These are phyloP conservation scores for Baccha elongata DNA, from an alignment of 2,888 invertebrate species.

Conservation along the genomic window DNA sequence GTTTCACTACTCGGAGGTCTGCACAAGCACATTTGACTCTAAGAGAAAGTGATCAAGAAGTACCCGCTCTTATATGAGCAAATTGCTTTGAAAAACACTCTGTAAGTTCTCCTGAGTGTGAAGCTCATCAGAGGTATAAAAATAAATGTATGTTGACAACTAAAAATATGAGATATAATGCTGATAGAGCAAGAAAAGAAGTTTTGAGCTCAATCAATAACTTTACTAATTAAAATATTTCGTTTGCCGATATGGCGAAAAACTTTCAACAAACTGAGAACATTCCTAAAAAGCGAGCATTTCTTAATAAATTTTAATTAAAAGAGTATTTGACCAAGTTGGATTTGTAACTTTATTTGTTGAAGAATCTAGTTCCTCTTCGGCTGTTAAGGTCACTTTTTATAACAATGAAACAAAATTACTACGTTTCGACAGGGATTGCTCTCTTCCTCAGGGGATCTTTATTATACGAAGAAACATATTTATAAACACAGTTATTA, in stretches of 20 bases:
- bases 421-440: too few relatives aligned
- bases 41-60: neutral
- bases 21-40: neutral
- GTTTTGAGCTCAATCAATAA: neutral
- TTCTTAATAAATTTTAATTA: too few relatives aligned
- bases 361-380: too few relatives aligned
- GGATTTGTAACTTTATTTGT: too few relatives aligned
- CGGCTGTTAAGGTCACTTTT: too few relatives aligned
- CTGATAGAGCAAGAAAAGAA: neutral
- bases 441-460: too few relatives aligned
- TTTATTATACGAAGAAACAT: too few relatives aligned
- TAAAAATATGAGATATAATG: neutral
- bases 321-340: too few relatives aligned
- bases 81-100: too few relatives aligned
- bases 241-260: slow-evolving; percentile 1
- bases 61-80: neutral
- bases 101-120: too few relatives aligned
- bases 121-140: neutral
- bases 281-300: neutral
- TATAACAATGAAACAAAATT: too few relatives aligned
- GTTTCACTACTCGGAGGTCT: neutral
- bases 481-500: too few relatives aligned
- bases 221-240: neutral
- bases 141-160: neutral
- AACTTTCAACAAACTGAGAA: neutral